Base-by-base conservation (phyloP, 2,113 vertebrate genomes). In the Tricholaema leucomelas region DNA sequence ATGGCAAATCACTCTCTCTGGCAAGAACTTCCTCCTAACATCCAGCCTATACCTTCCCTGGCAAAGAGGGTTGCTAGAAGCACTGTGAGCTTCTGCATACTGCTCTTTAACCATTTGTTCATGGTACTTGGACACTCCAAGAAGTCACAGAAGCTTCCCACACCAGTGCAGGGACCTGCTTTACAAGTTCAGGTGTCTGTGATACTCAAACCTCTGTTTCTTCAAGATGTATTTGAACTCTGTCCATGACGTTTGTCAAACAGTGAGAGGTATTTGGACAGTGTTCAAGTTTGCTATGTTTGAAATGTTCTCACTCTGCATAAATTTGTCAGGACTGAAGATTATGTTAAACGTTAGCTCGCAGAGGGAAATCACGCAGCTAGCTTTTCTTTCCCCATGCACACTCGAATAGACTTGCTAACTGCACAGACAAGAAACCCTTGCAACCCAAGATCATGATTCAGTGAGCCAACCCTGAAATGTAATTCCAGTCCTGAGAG, bases 141-240 rank as follows among this genome's bases (percentile, higher is more conserved):
- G 44, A 12, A 71, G 21, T 5, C 5, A 2, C 61, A 71, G 70
- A 74, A 77, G 38, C 23, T 66, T 77, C 82, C 78, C 72, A 20
- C 8, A 0, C 15, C 2, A 4, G 12, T n/a, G 23, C 17, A 1
- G 76, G 83, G 64, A 77, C 0, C 0, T 2, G 3, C 23, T 0
- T 0, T 3, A 19, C 44, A 10, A 75, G 27, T 25, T 80, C 71
- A 17, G 6, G 24, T 58, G 33, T 13, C 72, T 38, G 42, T 13
- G 61, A 54, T 31, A 65, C 66, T 84, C 31, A 67, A 48, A 75
- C 54, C n/a, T 25, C 77, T 8, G 54, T 28, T 67, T 79, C 74
- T 61, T 44, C 81, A 70, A 76, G 46, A 69, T 6, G 12, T 7
- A 25, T 75, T 69, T 90, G 83, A 90, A 56, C 90, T 65, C 80